Conservation (phyloP, 2,113 vertebrate genomes). For the Scomber japonicus region DNA sequence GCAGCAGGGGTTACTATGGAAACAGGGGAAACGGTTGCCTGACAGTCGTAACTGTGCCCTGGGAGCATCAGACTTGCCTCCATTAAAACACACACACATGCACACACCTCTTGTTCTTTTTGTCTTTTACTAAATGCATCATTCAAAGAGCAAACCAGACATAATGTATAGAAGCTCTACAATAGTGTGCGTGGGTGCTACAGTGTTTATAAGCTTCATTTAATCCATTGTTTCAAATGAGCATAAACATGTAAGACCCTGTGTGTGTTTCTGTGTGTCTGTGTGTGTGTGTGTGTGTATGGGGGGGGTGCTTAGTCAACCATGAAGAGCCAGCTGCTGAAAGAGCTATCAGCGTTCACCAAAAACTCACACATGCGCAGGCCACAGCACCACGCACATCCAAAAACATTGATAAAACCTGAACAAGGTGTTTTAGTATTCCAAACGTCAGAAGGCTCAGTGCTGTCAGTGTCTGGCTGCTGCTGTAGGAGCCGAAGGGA, state of each 20-base stretch:
- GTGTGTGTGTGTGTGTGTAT: constrained; percentile 22
- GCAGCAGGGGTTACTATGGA: constrained; percentile 92
- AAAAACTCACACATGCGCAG: constrained; percentile 19
- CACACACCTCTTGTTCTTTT: constrained; percentile 20
- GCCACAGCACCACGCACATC: neutral
- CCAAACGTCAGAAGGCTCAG: constrained; percentile 42
- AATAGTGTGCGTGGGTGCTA: neutral
- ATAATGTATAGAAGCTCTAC: constrained; percentile 12
- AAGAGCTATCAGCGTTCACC: constrained; percentile 31
- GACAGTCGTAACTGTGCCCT: constrained; percentile 86
- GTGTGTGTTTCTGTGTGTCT: constrained; percentile 8
- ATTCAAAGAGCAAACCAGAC: constrained; percentile 40
- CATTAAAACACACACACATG: constrained; percentile 54
- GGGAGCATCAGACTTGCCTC: constrained; percentile 88
- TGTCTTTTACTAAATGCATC: constrained; percentile 5
- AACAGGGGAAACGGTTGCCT: constrained; percentile 94
- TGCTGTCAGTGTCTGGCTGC: constrained; percentile 1
- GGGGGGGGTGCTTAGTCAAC: constrained; percentile 38
- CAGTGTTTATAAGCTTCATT: constrained; percentile 37
- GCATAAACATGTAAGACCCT: constrained; percentile 1
- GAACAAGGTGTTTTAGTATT: constrained; percentile 43
- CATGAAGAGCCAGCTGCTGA: constrained; percentile 37
- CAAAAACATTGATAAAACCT: constrained; percentile 48
- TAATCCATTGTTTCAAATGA: constrained; percentile 48
- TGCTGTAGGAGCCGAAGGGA: constrained; percentile 19